A percentile compares a stretch with the other conserved stretches of the same genome.
Evolutionary conservation across 1,140 invertebrate genomes (phyloP).

Genomic region (Oedothorax gibbosus): DNA sequence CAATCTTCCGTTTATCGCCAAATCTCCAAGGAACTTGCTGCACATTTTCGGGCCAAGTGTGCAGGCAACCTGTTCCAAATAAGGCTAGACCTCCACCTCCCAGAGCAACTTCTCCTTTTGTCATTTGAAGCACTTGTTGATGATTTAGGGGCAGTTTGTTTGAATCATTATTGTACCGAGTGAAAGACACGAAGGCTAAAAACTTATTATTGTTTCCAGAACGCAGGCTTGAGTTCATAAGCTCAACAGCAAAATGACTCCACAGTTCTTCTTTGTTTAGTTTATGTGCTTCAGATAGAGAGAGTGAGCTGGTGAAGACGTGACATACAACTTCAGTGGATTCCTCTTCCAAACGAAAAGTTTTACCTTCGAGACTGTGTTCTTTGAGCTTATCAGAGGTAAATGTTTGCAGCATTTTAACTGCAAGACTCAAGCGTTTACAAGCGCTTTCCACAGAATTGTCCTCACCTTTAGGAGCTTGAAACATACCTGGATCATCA

Average conservation of each 20-base stretch:
- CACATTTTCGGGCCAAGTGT: constrained; percentile 86
- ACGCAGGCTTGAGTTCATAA: constrained; percentile 75
- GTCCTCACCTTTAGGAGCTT: constrained; percentile 78
- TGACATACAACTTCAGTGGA: constrained; percentile 71
- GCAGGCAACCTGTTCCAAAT: constrained; percentile 89
- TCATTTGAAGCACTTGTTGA: constrained; percentile 79
- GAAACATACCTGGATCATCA: constrained; percentile 81
- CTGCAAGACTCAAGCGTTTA: constrained; percentile 80
- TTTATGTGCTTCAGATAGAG: constrained; percentile 77
- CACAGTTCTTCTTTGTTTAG: constrained; percentile 85
- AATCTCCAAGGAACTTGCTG: constrained; percentile 77
- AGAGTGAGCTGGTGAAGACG: constrained; percentile 78
- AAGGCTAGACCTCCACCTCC: constrained; percentile 91
- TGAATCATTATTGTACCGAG: constrained; percentile 74
- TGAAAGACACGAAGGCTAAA: constrained; percentile 89
- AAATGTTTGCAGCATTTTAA: constrained; percentile 85
- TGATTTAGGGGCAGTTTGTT: constrained; percentile 72
- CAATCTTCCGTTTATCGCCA: constrained; percentile 74
- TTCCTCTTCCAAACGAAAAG: constrained; percentile 78
- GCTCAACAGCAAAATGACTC: constrained; percentile 82
- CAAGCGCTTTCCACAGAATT: constrained; percentile 81
- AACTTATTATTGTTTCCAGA: constrained; percentile 82
- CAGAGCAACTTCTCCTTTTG: constrained; percentile 86
- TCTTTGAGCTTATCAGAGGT: constrained; percentile 90
- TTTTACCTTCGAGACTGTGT: constrained; percentile 81